Evolutionary conservation across 2,888 invertebrate genomes (phyloP).

Genomic region (Galerucella pusilla): DNA sequence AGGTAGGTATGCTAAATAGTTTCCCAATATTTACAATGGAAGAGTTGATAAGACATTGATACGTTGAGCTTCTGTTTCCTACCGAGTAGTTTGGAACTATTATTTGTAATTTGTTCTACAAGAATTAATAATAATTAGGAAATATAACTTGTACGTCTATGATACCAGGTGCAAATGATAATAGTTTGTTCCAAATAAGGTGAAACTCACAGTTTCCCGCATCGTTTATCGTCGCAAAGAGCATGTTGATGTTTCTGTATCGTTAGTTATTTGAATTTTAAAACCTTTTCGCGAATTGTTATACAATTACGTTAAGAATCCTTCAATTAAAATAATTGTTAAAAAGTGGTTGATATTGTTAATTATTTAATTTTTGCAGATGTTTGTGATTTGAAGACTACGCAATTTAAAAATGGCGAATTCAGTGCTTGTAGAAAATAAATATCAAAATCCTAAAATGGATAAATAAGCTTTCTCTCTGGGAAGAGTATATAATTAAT

Average conservation of each 20-base stretch:
- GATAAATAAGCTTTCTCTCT: not conserved
- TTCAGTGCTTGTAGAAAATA: not conserved
- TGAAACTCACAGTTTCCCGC: conserved; percentile 21
- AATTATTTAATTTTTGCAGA: not conserved
- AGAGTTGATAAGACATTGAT: no score
- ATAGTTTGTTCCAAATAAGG: conserved; percentile 25
- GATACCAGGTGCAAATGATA: conserved; percentile 21
- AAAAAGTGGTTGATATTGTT: not conserved
- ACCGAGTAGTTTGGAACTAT: not conserved
- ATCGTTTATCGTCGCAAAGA: conserved; percentile 13
- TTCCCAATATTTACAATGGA: no score
- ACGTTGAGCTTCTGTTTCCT: no score
- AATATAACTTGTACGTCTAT: conserved; percentile 1
- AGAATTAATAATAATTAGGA: not conserved
- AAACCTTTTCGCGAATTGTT: not conserved
- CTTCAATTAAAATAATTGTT: not conserved
- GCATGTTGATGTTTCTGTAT: conserved; percentile 2
- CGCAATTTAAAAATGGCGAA: not conserved
- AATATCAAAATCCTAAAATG: not conserved
- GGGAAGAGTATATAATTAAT: not conserved
- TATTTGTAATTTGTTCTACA: not conserved
- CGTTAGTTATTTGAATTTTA: conserved; percentile 4
- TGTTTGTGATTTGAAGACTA: not conserved
- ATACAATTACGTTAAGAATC: conserved; percentile 1
- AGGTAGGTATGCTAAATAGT: no score